Base-by-base conservation (phyloP, 2,888 invertebrate species). In the Dascillus cervinus region DNA sequence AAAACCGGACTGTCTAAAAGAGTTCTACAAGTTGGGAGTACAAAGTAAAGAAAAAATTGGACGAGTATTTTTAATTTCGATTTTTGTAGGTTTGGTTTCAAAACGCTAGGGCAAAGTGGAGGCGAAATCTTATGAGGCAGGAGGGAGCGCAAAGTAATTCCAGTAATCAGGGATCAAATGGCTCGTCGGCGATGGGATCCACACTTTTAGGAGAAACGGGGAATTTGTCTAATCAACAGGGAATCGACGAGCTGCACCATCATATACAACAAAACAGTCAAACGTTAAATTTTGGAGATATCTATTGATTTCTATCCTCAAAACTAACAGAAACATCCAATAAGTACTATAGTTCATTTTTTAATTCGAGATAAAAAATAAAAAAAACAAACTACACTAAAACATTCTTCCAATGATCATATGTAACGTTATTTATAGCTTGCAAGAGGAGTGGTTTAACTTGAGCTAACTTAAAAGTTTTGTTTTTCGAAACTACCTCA, bases 1-100 rank as follows among this genome's bases (percentile, higher is more conserved):
- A 98, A 98, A 70, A 99, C 98, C 8, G 96, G 96, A 14, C 74
- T 98, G 9, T 92, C 95, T 20, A 98, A 99, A 70, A 76, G 97
- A 56, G 97, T 99, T 10, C 69, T 98, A 35, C 98, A 98, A 84
- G 97, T 97, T 64, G 60, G 51, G n/a, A n/a, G n/a, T n/a, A n/a
- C 14, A 4, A 4, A 13, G 26, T 26, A 11, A 14, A 14, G 21
- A 32, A 10, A 14, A 14, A 14, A 22, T 26, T 36, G n/a, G n/a
- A n/a, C n/a, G n/a, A n/a, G n/a, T n/a, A n/a, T n/a, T n/a, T n/a
- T n/a, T n/a, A n/a, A n/a, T n/a, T n/a, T n/a, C n/a, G n/a, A 6
- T 44, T 28, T 22, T 44, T 51, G 6, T 54, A 97, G 95, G 96
- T 97, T 1, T 97, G 97, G 97, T 97, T 97, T 66, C 97, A 98